These are phyloP conservation scores for Pheosia tremula DNA, from an alignment of 2,888 invertebrate species.

Conservation along the genomic window DNA sequence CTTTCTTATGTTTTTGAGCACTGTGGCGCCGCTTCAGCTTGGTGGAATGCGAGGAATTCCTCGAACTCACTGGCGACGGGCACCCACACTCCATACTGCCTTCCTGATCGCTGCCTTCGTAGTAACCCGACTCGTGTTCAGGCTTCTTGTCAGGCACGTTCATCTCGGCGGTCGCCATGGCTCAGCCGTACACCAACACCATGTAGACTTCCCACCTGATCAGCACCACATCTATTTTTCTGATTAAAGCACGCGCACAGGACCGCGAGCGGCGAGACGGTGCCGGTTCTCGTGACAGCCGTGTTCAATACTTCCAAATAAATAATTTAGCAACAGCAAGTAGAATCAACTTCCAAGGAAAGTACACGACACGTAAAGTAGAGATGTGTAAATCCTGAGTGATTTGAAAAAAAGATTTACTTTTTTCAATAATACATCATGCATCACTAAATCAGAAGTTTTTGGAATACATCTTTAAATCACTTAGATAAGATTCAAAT, in stretches of 20 bases:
- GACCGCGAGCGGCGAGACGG: conserved; percentile 14
- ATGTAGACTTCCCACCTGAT: conserved; percentile 58
- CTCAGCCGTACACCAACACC: conserved; percentile 71
- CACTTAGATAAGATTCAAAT: too few species aligned
- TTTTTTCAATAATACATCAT: too few species aligned
- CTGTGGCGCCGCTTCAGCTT: conserved; percentile 73
- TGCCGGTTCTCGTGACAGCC: conserved; percentile 16
- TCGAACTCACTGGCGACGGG: conserved; percentile 74
- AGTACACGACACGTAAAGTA: conserved; percentile 79
- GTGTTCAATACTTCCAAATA: neutral
- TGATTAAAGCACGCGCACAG: conserved; percentile 21
- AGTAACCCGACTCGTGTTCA: conserved; percentile 93
- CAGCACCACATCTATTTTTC: conserved; percentile 42
- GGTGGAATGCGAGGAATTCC: conserved; percentile 75
- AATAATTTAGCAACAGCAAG: neutral
- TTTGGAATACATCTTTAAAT: too few species aligned
- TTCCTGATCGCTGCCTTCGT: conserved; percentile 89
- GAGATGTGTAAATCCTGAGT: too few species aligned
- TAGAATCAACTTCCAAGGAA: conserved; percentile 60
- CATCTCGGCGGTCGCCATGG: conserved; percentile 84
- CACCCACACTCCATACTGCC: conserved; percentile 83
- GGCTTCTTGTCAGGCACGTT: conserved; percentile 86
- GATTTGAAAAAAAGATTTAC: too few species aligned
- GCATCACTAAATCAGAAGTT: too few species aligned
- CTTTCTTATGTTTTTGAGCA: conserved; percentile 68